A percentile compares a stretch with the other conserved stretches of the same genome.
Evolutionary conservation across 2,797 vertebrate genomes (phyloP).

Genomic region (Intellagama lesueurii): DNA sequence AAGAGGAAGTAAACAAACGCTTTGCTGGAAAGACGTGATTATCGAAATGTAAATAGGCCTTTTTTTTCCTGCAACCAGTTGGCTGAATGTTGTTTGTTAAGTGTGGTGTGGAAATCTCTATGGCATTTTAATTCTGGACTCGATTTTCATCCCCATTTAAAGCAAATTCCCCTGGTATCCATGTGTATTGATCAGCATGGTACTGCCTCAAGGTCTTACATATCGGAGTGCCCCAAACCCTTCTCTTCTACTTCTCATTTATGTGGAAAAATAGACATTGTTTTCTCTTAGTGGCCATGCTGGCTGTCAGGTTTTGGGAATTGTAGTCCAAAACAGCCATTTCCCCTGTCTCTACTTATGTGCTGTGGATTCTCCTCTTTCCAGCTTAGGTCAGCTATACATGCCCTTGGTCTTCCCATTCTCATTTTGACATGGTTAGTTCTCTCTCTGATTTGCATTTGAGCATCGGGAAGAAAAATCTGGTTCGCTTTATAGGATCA

Average conservation of each 20-base stretch:
- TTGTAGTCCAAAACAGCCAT: background rate
- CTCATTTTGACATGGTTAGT: background rate
- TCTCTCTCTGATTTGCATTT: too few relatives aligned
- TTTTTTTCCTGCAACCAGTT: background rate
- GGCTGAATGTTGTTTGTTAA: background rate
- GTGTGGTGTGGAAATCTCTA: background rate
- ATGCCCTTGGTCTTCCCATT: background rate
- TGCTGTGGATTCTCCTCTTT: too few relatives aligned
- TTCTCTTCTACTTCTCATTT: background rate
- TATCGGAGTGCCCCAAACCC: background rate
- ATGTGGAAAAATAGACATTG: background rate
- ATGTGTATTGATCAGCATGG: too few relatives aligned
- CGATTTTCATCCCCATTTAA: background rate
- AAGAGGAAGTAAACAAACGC: background rate
- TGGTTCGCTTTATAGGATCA: background rate
- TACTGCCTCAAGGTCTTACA: background rate
- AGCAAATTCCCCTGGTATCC: background rate
- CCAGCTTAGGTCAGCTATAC: background rate
- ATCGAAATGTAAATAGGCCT: background rate
- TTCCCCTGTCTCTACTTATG: background rate
- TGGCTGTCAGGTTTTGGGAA: background rate
- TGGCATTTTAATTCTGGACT: background rate
- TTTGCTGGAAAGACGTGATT: background rate
- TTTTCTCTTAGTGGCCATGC: too few relatives aligned
- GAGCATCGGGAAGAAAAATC: background rate